Conservation (phyloP, 1,140 invertebrate genomes). For the Pinna nobilis region DNA sequence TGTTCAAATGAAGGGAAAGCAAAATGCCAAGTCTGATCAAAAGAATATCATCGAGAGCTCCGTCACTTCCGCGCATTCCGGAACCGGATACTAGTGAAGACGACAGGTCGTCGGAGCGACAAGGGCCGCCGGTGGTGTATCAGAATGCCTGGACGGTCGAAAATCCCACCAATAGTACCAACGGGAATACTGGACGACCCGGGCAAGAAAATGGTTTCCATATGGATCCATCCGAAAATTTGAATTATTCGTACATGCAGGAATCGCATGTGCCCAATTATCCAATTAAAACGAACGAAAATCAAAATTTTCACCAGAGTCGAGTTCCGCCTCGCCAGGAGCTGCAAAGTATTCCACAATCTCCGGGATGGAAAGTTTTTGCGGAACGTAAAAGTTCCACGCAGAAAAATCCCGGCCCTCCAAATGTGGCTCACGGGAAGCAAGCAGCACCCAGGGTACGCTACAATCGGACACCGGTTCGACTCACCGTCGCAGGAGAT, state of each 20-base stretch:
- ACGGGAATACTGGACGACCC: neutral
- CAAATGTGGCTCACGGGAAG: neutral
- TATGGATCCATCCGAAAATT: no score
- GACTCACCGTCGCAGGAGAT: slow-evolving; percentile 35
- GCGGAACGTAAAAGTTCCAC: no score
- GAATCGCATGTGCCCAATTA: no score
- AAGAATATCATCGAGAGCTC: slow-evolving; percentile 3
- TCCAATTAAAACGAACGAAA: no score
- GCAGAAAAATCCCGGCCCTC: no score
- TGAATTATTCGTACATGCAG: no score
- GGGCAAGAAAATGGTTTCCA: no score
- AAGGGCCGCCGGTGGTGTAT: neutral
- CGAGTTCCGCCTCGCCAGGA: no score
- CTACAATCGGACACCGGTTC: slow-evolving; percentile 39
- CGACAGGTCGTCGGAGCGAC: neutral
- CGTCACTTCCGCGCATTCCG: slow-evolving; percentile 5
- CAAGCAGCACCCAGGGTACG: slow-evolving; percentile 7
- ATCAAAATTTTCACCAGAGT: no score
- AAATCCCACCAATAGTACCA: neutral
- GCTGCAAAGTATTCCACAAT: no score
- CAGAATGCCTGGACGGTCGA: slow-evolving; percentile 16
- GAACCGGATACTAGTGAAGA: slow-evolving; percentile 13
- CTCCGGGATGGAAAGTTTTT: neutral
- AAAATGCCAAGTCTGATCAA: slow-evolving; percentile 23
- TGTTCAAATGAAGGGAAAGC: no score